A percentile compares a stretch with the other conserved stretches of the same genome.
Conservation (phyloP, 2,797 vertebrate genomes). For the Triplophysa bombifrons region DNA sequence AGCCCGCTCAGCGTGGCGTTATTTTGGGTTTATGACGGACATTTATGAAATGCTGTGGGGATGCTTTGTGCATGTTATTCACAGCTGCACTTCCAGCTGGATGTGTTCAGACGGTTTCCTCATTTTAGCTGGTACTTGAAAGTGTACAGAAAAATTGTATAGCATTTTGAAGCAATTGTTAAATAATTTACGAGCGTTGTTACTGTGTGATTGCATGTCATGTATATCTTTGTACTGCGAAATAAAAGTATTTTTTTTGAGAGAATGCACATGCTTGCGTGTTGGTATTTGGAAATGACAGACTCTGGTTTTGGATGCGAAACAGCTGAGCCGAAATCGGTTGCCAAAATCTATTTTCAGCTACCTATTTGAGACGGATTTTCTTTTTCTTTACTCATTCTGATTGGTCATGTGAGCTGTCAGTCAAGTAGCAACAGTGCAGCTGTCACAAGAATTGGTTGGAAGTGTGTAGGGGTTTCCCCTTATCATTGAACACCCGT, state of each 20-base stretch:
- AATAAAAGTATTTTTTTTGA: conserved; percentile 68
- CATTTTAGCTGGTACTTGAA: conserved; percentile 16
- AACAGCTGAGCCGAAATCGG: conserved; percentile 20
- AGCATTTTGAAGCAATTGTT: conserved; percentile 42
- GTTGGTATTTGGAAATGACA: conserved; percentile 22
- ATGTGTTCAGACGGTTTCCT: conserved; percentile 23
- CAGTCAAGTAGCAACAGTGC: conserved; percentile 30
- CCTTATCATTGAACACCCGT: conserved; percentile 27
- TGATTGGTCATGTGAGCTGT: conserved; percentile 38
- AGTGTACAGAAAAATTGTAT: conserved; percentile 44
- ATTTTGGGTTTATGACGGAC: conserved; percentile 4
- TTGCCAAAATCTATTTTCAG: conserved; percentile 33
- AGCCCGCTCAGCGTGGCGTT: not conserved
- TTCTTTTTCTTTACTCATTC: not conserved
- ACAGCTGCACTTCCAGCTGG: conserved; percentile 24
- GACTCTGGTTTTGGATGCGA: not conserved
- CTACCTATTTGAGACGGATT: not conserved
- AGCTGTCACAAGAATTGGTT: conserved; percentile 16
- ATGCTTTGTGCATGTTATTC: conserved; percentile 30
- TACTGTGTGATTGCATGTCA: conserved; percentile 62
- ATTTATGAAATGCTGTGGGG: conserved; percentile 17
- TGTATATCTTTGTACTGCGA: conserved; percentile 71
- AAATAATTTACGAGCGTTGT: conserved; percentile 39
- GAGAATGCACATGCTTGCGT: not conserved
- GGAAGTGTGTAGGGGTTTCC: conserved; percentile 35